phyloP scores from a whole-genome alignment of 1,140 invertebrate genomes.

The Cepaea nemoralis region DNA sequence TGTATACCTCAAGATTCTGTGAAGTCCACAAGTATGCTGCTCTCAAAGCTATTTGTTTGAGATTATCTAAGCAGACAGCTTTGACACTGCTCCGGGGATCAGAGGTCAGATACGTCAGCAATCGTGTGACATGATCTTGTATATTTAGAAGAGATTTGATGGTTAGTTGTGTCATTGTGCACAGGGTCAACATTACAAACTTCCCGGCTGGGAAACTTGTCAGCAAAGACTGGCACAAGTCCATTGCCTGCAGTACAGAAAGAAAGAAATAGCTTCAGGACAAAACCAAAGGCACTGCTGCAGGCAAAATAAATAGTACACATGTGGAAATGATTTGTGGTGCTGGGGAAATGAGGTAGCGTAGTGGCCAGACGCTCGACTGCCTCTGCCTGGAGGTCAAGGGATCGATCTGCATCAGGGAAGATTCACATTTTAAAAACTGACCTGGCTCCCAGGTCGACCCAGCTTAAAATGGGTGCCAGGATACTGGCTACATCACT shows the following conservation, averaged over 20 bases:
- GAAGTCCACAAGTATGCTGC: slow-evolving; percentile 86
- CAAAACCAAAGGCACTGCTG: neutral
- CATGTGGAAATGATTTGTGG: neutral
- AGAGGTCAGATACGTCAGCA: slow-evolving; percentile 75
- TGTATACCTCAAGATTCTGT: slow-evolving; percentile 78
- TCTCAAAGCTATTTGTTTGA: slow-evolving; percentile 80
- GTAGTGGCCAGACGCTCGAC: too few relatives aligned
- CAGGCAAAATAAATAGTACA: neutral
- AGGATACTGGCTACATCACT: too few relatives aligned
- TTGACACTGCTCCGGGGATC: slow-evolving; percentile 83
- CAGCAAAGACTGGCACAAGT: slow-evolving; percentile 85
- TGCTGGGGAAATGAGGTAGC: too few relatives aligned
- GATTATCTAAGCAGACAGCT: slow-evolving; percentile 80
- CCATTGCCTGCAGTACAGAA: slow-evolving; percentile 75
- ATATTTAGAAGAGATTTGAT: slow-evolving; percentile 90
- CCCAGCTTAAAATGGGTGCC: too few relatives aligned
- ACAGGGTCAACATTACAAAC: slow-evolving; percentile 86
- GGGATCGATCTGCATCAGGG: too few relatives aligned
- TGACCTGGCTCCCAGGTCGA: too few relatives aligned
- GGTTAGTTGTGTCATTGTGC: slow-evolving; percentile 89
- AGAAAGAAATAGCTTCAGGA: neutral
- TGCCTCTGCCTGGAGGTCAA: too few relatives aligned
- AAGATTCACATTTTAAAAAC: too few relatives aligned
- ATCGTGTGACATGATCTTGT: slow-evolving; percentile 80
- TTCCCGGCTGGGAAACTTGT: slow-evolving; percentile 87